These are phyloP conservation scores for Hypsopygia costalis DNA, from an alignment of 2,888 invertebrate genomes.

Conservation along the genomic window DNA sequence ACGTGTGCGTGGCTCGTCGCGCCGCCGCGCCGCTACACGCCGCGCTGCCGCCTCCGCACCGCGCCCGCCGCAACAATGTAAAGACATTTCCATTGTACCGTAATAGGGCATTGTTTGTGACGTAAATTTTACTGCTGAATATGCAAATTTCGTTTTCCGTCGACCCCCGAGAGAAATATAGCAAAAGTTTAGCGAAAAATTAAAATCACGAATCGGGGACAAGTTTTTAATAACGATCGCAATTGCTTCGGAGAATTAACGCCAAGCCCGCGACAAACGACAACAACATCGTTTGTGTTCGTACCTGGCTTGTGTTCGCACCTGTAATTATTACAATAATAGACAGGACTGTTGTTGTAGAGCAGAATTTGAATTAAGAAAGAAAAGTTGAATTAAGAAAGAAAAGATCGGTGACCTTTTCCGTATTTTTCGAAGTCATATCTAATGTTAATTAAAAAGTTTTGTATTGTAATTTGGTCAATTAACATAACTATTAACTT, in stretches of 20 bases:
- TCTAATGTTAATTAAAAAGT: too few relatives aligned
- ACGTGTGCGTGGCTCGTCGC: conserved; percentile 26
- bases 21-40: conserved; percentile 24
- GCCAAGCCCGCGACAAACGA: conserved; percentile 15
- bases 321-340: not conserved
- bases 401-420: too few relatives aligned
- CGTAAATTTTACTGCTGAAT: conserved; percentile 74
- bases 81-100: conserved; percentile 74
- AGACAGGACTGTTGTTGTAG: not conserved
- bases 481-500: too few relatives aligned
- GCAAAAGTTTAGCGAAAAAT: conserved; percentile 71
- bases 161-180: conserved; percentile 70
- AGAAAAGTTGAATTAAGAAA: too few relatives aligned
- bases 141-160: conserved; percentile 70
- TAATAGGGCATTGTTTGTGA: conserved; percentile 76
- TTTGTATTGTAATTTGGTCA: too few relatives aligned
- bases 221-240: conserved; percentile 50
- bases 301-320: not conserved
- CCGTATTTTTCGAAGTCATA: too few relatives aligned
- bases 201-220: conserved; percentile 66
- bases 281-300: conserved; percentile 1
- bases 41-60: conserved; percentile 22
- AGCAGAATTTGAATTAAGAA: too few relatives aligned
- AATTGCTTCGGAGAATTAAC: conserved; percentile 35
- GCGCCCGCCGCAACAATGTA: conserved; percentile 59